Evolutionary conservation across 2,797 vertebrate genomes (phyloP), one percentile per base, ranked within the genome.

Genomic region (Acomys russatus): DNA sequence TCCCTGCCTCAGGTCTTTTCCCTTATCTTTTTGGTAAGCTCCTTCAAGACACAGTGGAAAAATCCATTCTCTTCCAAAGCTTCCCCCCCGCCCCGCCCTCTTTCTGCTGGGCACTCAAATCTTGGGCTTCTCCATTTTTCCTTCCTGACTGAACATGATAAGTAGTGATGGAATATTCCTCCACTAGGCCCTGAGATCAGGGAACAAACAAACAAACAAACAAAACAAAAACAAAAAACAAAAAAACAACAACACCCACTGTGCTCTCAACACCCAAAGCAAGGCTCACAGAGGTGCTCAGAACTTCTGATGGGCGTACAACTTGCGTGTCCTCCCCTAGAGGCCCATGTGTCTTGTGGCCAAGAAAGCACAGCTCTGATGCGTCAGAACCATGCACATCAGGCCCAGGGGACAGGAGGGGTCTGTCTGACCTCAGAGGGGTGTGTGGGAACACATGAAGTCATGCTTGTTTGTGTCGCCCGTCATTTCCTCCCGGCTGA

Each of bases 371-470:
- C 51, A 30, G 96, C 70, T 87, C 85, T 5, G 1, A 80, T 71
- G 74, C 4, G 9, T 95, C 93, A 90, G 66, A 25, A 90, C 79
- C 38, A 0, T 78, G 95, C 9, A n/a, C 49, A 1, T 35, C 0
- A 3, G 91, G 73, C 97, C 96, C 97, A 95, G 77, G 97, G 94
- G 97, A 98, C 8, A 68, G 97, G 97, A 90, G 96, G 94, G 86
- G 93, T 91, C 90, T 63, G 88, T 82, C 94, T 98, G 96, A 97
- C 88, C 54, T 98, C 97, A 97, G 96, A 97, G 96, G 96, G 97
- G 94, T 30, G 96, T 97, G 94, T 94, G 64, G 92, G 77, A 88
- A 85, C 14, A 0, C 15, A 30, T 97, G 96, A 97, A 90, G 92
- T 97, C 93, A 97, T 88, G 90, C 93, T 94, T 96, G 96, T 97